These are phyloP conservation scores for Trididemnum miniatum DNA, from an alignment of 23 tunicate species.

Conservation along the genomic window DNA sequence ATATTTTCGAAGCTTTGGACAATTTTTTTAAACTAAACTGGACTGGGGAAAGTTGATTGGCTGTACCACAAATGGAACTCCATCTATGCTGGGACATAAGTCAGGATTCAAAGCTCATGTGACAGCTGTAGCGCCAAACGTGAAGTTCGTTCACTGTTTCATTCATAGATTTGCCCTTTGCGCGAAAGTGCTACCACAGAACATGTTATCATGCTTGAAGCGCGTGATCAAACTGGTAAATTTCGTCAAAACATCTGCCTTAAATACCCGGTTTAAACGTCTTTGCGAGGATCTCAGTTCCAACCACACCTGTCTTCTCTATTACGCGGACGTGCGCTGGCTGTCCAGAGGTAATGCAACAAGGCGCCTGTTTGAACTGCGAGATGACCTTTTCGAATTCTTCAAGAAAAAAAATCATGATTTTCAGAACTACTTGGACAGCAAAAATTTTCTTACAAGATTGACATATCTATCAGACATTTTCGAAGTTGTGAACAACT, in stretches of 20 bases:
- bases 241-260: conserved; percentile 48
- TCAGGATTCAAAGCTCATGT: conserved; percentile 67
- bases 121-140: conserved; percentile 63
- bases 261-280: conserved; percentile 29
- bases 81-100: conserved; percentile 54
- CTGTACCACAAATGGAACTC: conserved; percentile 60
- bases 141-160: conserved; percentile 50
- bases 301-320: conserved; percentile 44
- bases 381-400: conserved; percentile 59
- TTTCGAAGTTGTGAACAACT: conserved; percentile 51
- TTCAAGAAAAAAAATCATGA: conserved; percentile 53
- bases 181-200: conserved; percentile 52
- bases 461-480: conserved; percentile 71
- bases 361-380: conserved; percentile 69
- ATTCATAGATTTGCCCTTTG: conserved; percentile 60
- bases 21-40: conserved; percentile 61
- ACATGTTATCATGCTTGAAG: conserved; percentile 48
- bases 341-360: conserved; percentile 67
- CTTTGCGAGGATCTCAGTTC: conserved; percentile 36
- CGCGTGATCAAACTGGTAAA: conserved; percentile 55
- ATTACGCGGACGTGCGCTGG: conserved; percentile 48
- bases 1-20: conserved; percentile 29
- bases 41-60: conserved; percentile 67
- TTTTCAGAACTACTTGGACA: conserved; percentile 44
- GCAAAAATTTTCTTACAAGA: conserved; percentile 49